These are phyloP conservation scores for Platorchestia sp. DNA, from an alignment of 1,140 invertebrate species.

Conservation along the genomic window DNA sequence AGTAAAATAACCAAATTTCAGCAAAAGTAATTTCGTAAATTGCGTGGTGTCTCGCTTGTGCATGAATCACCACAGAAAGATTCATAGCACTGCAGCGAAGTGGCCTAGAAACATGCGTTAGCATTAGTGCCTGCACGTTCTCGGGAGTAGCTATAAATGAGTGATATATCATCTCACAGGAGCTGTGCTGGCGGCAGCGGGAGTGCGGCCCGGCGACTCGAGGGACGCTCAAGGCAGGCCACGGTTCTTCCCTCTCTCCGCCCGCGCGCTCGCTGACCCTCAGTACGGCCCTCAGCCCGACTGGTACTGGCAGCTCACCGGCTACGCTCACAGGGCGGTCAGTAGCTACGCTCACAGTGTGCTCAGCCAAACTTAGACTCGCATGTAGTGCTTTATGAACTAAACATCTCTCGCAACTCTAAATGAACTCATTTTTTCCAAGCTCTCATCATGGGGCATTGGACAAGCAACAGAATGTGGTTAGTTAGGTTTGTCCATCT, in stretches of 20 bases:
- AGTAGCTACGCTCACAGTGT: conserved; percentile 59
- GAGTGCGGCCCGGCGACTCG: conserved; percentile 81
- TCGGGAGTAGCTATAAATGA: background rate
- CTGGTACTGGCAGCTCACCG: conserved; percentile 97
- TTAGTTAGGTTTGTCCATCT: no score
- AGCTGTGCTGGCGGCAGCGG: conserved; percentile 5
- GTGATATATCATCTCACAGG: background rate
- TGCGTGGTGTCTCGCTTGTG: no score
- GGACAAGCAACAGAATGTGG: no score
- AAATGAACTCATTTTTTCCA: no score
- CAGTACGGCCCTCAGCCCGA: conserved; percentile 77
- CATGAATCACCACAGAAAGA: no score
- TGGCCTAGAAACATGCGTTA: no score
- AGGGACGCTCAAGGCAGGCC: conserved; percentile 86
- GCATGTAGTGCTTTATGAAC: no score
- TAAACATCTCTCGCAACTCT: no score
- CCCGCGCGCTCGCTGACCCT: conserved; percentile 90
- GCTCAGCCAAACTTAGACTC: no score
- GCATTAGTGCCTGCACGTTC: background rate
- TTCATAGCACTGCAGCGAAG: background rate
- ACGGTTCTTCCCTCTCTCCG: conserved; percentile 93
- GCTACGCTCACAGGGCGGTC: conserved; percentile 88
- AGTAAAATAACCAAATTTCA: no score
- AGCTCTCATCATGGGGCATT: no score
- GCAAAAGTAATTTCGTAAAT: no score